Evolutionary conservation across 2,888 invertebrate genomes (phyloP), one percentile per base, ranked within the genome.

Genomic region (Clanis bilineata): DNA sequence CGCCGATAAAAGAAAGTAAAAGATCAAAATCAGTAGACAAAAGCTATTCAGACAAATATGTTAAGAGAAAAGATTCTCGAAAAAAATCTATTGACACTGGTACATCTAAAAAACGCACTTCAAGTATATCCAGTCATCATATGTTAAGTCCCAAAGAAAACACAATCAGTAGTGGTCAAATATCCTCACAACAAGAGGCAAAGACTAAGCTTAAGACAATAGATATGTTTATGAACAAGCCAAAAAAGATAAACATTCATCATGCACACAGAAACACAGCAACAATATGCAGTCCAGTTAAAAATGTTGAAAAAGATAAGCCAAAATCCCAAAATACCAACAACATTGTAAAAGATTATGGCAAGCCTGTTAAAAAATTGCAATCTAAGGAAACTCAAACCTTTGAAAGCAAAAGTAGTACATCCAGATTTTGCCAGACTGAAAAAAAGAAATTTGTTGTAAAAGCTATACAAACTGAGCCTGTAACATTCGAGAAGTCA

Each of bases 161-260:
- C 69, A 70, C 65, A 64, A 66, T 51, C 63, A 68, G 41, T 59
- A 65, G 36, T 67, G 72, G 62, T 67, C 77, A 79, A 58, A 74
- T 70, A 61, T 58, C 72, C 21, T 61, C 65, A 57, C 90, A 87
- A 75, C 45, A 64, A 60, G 90, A 90, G 47, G 18, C 69, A 59
- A 89, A 86, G 74, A 74, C 44, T 62, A 87, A 85, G 68, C 79
- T 90, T 51, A 87, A 86, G 67, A 72, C 83, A 56, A 83, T 92
- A 72, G 85, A 92, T 68, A 87, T 92, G 80, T 92, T 92, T 77
- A 69, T 69, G 38, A 83, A 85, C 56, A 81, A 82, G 59, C 79
- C 85, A 59, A 82, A 83, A 67, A 90, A 89, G 72, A 36, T 64
- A 1, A 70, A 64, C 61, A 57, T 75, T 39, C 85, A 86, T 66